Evolutionary conservation across 2,113 vertebrate genomes (phyloP).

Genomic region (Xyliphius kryptos): DNA sequence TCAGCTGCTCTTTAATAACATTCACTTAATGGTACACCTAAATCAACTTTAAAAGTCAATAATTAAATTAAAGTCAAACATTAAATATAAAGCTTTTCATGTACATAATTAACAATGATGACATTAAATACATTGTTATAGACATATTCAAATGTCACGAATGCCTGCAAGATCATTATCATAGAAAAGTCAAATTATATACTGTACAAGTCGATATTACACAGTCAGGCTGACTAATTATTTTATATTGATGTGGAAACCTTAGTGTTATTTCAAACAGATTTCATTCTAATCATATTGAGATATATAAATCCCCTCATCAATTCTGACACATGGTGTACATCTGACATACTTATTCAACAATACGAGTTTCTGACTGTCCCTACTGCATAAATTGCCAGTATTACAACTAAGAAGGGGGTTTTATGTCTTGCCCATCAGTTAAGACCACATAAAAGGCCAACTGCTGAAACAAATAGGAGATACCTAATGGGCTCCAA

Average conservation of each 20-base stretch:
- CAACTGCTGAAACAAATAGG: slow-evolving; percentile 43
- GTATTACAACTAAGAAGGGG: slow-evolving; percentile 57
- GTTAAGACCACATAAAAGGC: slow-evolving; percentile 67
- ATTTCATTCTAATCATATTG: no score
- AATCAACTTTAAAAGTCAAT: no score
- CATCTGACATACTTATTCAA: slow-evolving; percentile 20
- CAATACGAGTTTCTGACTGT: slow-evolving; percentile 35
- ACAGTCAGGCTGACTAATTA: background rate
- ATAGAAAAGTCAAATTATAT: slow-evolving; percentile 27
- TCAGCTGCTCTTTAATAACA: slow-evolving; percentile 30
- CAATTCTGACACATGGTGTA: slow-evolving; percentile 8
- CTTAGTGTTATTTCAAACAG: slow-evolving; percentile 18
- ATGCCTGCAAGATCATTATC: background rate
- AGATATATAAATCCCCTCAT: no score
- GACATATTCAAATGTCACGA: background rate
- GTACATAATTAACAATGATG: slow-evolving; percentile 26
- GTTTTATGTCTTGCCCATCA: slow-evolving; percentile 66
- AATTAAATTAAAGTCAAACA: no score
- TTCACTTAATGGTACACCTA: background rate
- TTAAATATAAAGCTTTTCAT: no score
- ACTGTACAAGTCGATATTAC: slow-evolving; percentile 28
- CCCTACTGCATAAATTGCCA: slow-evolving; percentile 50
- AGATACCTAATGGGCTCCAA: slow-evolving; percentile 33
- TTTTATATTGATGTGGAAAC: slow-evolving; percentile 5
- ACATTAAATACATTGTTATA: slow-evolving; percentile 10